Percentiles rank a stretch among this genome's conserved stretches.
These are phyloP conservation scores for Oscheius sp. DNA, from an alignment of 2,888 invertebrate species.

Conservation along the genomic window DNA sequence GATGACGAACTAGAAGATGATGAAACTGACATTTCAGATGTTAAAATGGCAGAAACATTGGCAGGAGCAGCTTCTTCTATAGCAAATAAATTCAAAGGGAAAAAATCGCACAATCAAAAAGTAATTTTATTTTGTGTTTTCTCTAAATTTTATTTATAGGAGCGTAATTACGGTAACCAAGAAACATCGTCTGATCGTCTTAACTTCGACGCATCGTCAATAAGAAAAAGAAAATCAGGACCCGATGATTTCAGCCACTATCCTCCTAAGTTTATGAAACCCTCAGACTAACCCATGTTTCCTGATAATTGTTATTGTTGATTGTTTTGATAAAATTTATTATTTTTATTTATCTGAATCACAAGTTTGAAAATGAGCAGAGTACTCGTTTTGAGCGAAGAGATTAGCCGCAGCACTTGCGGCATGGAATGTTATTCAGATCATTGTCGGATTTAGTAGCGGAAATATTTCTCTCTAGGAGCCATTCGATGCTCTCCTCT, in stretches of 20 bases:
- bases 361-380: slow-evolving; percentile 25
- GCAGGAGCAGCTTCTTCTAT: slow-evolving; percentile 19
- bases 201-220: slow-evolving; percentile 23
- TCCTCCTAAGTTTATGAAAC: slow-evolving; percentile 15
- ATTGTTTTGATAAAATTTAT: slow-evolving; percentile 25
- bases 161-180: neutral
- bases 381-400: slow-evolving; percentile 30
- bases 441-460: slow-evolving; percentile 30
- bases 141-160: neutral
- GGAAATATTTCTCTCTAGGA: slow-evolving; percentile 31
- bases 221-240: slow-evolving; percentile 26
- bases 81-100: slow-evolving; percentile 21
- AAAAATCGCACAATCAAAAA: neutral
- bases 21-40: slow-evolving; percentile 55
- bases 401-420: slow-evolving; percentile 32
- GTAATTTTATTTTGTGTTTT: neutral
- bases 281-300: neutral
- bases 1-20: slow-evolving; percentile 50
- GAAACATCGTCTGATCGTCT: slow-evolving; percentile 11
- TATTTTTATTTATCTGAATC: slow-evolving; percentile 16
- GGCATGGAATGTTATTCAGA: slow-evolving; percentile 29
- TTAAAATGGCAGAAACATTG: slow-evolving; percentile 52
- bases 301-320: neutral
- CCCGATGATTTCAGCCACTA: slow-evolving; percentile 12
- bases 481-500: slow-evolving; percentile 61